Base-by-base conservation (phyloP, 2,113 vertebrate species). In the Calidris pugnax region DNA sequence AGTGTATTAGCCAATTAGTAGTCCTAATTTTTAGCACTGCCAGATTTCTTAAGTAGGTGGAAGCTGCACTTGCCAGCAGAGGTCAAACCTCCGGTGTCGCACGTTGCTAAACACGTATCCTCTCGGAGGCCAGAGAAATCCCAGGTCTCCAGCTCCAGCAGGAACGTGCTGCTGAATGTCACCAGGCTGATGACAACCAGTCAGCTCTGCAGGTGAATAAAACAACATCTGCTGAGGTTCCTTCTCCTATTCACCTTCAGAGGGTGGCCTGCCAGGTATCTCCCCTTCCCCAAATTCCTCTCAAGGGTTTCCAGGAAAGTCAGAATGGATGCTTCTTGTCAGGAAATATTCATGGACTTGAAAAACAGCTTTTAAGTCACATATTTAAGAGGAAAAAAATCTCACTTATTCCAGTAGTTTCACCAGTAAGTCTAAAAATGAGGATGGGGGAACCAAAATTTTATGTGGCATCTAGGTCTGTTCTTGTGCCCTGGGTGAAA, bases 31-130 rank as follows among this genome's bases (percentile, higher is more conserved):
- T 73, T 66, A 62, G 64, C 64, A 74, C 30, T 48, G 32, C 6
- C 10, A 7, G 53, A 12, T 18, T n/a, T 62, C 30, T 66, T 41
- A 55, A 24, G 26, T 7, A 62, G n/a, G 37, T 19, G 23, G 66
- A 79, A 64, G 30, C 2, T 35, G 45, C 51, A 12, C 26, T 24
- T 74, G 27, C 18, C 41, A 6, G 11, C 20, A 68, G 28, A 47
- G 48, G 12, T 21, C 69, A 67, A 33, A 33, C 23, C 39, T 39
- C 41, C 10, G 56, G 21, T 20, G 27, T 1, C 12, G 26, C 24
- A 35, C 1, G 0, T 3, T 78, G 71, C 72, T 53, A 3, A 50
- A 20, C 26, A 33, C 1, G 0, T 22, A 37, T 7, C 18, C 33
- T 35, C 63, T 14, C 2, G 0, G 2, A 37, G 14, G 9, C n/a